Percentiles rank a stretch among this genome's conserved stretches.
Conservation (phyloP, 2,113 vertebrate species). For the Manacus vitellinus region DNA sequence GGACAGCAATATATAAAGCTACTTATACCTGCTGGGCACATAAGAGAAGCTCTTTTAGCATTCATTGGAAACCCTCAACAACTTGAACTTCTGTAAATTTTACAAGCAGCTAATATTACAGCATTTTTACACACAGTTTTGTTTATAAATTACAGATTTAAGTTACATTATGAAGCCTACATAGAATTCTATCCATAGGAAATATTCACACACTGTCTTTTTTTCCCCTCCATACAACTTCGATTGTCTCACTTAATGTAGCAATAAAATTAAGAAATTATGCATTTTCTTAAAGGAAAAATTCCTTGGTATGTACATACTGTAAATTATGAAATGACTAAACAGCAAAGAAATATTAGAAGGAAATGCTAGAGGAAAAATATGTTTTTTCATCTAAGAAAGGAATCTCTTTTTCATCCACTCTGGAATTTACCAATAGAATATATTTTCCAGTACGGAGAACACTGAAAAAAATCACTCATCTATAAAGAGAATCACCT, state of each 20-base stretch:
- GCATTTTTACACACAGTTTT: conserved; percentile 80
- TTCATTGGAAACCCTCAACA: conserved; percentile 79
- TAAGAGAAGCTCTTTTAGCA: conserved; percentile 84
- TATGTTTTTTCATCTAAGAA: background rate
- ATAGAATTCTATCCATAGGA: conserved; percentile 73
- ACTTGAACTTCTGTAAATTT: conserved; percentile 78
- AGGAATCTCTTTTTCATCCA: background rate
- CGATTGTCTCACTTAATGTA: conserved; percentile 60
- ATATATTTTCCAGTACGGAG: background rate
- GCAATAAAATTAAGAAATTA: conserved; percentile 36
- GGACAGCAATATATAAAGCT: conserved; percentile 84
- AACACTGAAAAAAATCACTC: background rate
- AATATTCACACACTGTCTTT: conserved; percentile 74
- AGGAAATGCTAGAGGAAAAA: conserved; percentile 16
- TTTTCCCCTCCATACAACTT: conserved; percentile 34
- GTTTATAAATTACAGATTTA: conserved; percentile 76
- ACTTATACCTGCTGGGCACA: conserved; percentile 80
- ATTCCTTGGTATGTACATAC: conserved; percentile 28
- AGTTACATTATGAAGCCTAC: conserved; percentile 73
- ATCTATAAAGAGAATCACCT: conserved; percentile 35
- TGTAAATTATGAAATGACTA: background rate
- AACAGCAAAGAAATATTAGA: conserved; percentile 13
- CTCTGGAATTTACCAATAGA: background rate
- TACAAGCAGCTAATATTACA: conserved; percentile 91
- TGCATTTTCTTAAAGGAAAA: conserved; percentile 17